Conservation (phyloP, 1,140 invertebrate species). For the Drosophila elegans region DNA sequence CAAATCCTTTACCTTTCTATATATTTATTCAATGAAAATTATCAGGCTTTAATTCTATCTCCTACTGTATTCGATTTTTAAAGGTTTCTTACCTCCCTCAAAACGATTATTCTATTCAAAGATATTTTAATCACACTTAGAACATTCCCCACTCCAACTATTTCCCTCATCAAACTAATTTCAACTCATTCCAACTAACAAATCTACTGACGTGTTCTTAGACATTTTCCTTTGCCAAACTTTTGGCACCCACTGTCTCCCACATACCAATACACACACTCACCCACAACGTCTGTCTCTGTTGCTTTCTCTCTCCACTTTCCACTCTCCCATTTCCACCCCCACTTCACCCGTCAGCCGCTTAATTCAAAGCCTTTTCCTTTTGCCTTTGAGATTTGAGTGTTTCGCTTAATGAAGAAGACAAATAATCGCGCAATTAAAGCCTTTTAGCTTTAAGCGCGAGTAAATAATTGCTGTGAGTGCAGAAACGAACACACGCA, state of each 20-base stretch:
- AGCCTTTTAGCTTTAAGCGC: constrained; percentile 84
- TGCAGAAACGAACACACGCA: constrained; percentile 67
- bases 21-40: background rate
- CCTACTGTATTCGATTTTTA: background rate
- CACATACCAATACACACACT: background rate
- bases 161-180: constrained; percentile 6
- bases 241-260: constrained; percentile 55
- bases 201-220: background rate
- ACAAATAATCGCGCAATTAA: constrained; percentile 84
- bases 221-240: constrained; percentile 25
- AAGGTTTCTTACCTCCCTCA: background rate
- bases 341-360: constrained; percentile 18
- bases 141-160: background rate
- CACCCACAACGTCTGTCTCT: constrained; percentile 1
- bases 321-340: background rate
- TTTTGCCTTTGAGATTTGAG: constrained; percentile 82
- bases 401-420: constrained; percentile 84
- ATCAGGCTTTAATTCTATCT: no score
- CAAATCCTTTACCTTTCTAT: background rate
- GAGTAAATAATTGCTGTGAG: constrained; percentile 84
- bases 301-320: background rate
- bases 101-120: constrained; percentile 2
- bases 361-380: constrained; percentile 57
- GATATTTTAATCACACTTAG: background rate
- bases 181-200: background rate